Evolutionary conservation across 2,113 vertebrate genomes (phyloP).

Genomic region (Rhea pennata): DNA sequence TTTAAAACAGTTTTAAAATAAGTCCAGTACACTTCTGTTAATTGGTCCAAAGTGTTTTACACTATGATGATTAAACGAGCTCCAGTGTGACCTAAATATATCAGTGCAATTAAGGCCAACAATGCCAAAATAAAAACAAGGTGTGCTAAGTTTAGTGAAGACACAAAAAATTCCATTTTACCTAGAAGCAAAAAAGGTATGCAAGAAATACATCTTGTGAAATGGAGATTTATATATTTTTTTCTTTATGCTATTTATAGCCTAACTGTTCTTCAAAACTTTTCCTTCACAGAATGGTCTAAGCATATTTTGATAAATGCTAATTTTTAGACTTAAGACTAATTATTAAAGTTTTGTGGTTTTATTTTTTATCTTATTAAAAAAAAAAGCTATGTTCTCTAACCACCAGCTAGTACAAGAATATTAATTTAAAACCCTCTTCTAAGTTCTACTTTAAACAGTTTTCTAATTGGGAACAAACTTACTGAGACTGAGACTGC

Average conservation of each 20-base stretch:
- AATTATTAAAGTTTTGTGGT: background rate
- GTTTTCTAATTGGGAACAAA: background rate
- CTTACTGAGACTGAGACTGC: background rate
- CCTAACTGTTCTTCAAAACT: background rate
- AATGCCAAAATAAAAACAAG: background rate
- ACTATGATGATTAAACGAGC: conserved; percentile 37
- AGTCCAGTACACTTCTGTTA: background rate
- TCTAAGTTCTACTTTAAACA: background rate
- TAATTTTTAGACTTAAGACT: background rate
- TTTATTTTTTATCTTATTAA: background rate
- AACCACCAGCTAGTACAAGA: background rate
- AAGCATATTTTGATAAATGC: background rate
- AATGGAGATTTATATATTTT: background rate
- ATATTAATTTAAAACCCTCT: background rate
- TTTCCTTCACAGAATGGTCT: background rate
- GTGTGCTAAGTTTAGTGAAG: background rate
- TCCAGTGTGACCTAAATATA: conserved; percentile 32
- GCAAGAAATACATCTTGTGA: background rate
- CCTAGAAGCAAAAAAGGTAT: background rate
- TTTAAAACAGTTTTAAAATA: background rate
- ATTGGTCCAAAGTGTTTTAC: background rate
- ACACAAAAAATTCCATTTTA: background rate
- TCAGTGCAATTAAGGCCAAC: conserved; percentile 43
- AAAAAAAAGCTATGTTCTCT: background rate
- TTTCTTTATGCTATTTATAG: background rate